Percentiles rank a stretch among this genome's conserved stretches.
phyloP scores from a whole-genome alignment of 37 sponge, comb jelly and placozoan species.

The Theonella swinhoei region DNA sequence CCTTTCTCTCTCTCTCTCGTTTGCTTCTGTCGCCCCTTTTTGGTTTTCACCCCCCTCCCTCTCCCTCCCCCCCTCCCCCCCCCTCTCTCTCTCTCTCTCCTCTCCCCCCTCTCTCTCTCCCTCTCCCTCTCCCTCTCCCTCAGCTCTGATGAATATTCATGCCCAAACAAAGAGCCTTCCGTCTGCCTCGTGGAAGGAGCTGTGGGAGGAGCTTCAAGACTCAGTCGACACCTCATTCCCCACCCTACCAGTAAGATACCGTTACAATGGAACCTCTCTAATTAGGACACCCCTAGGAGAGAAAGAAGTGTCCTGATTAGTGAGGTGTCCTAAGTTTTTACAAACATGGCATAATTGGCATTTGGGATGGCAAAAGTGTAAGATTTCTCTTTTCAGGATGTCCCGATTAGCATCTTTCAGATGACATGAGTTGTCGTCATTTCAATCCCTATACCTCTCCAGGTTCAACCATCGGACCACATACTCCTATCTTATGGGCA shows the following conservation, averaged over 20 bases:
- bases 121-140: not conserved
- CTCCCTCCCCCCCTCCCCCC: not conserved
- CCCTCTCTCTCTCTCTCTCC: not conserved
- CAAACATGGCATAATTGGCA: too few species aligned
- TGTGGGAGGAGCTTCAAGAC: conserved; percentile 25
- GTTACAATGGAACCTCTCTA: too few species aligned
- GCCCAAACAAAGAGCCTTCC: conserved; percentile 5
- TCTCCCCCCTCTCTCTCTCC: not conserved
- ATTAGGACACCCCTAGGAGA: too few species aligned
- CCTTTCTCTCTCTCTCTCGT: not conserved
- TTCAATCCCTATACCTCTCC: not conserved
- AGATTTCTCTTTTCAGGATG: too few species aligned
- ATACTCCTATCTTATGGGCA: conserved; percentile 34
- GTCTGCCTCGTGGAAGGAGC: conserved; percentile 30
- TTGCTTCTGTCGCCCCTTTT: too few species aligned
- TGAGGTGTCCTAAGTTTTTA: too few species aligned
- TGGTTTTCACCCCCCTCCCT: too few species aligned
- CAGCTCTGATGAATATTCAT: conserved; percentile 45
- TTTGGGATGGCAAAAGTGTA: too few species aligned
- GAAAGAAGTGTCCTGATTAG: too few species aligned
- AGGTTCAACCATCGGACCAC: not conserved
- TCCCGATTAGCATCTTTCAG: too few species aligned
- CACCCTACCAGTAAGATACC: not conserved
- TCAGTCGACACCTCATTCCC: not conserved
- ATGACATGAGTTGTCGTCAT: too few species aligned